phyloP scores from a whole-genome alignment of 2,888 invertebrate species.

The Agrilus mali region DNA sequence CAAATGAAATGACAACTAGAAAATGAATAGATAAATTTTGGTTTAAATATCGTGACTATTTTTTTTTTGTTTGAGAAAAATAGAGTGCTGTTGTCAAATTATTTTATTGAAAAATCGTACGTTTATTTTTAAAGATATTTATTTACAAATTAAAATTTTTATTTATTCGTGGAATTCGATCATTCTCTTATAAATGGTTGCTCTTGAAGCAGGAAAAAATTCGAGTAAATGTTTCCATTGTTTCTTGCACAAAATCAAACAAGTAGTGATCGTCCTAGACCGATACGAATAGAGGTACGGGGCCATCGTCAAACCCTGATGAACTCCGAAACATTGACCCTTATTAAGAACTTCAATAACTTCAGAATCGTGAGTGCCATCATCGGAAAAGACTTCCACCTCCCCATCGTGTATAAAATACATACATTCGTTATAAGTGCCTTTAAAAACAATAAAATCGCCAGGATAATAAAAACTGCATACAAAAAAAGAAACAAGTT shows the following conservation, averaged over 20 bases:
- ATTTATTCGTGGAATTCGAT: no score
- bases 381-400: conserved; percentile 5
- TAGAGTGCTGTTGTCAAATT: no score
- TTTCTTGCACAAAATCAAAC: conserved; percentile 2
- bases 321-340: conserved; percentile 7
- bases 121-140: no score
- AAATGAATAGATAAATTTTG: no score
- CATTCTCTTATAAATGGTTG: conserved; percentile 1
- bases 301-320: conserved; percentile 4
- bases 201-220: conserved; percentile 7
- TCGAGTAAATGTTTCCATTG: conserved; percentile 8
- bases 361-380: conserved; percentile 5
- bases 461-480: conserved; percentile 4
- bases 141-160: no score
- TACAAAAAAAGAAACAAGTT: conserved; percentile 4
- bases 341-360: conserved; percentile 1
- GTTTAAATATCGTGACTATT: no score
- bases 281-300: no score
- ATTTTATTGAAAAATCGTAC: no score
- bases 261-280: no score
- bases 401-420: conserved; percentile 6
- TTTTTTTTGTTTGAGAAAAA: no score
- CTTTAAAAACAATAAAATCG: conserved; percentile 9
- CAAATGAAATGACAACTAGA: no score
- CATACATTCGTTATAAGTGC: conserved; percentile 8